phyloP scores from a whole-genome alignment of 2,888 invertebrate genomes.

The Microctonus hyperodae region DNA sequence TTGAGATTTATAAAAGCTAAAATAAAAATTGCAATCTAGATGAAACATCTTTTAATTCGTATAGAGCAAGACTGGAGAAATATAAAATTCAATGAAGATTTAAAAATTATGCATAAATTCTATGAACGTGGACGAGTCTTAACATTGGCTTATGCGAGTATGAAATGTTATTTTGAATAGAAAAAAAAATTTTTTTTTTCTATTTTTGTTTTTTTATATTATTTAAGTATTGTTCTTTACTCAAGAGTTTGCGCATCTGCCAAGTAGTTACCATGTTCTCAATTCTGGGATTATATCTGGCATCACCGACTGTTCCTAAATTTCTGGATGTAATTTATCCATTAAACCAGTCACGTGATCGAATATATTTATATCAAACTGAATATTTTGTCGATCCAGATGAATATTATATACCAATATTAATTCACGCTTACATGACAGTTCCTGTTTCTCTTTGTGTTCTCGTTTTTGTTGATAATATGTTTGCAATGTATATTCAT shows the following conservation, averaged over 20 bases:
- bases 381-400: constrained; percentile 21
- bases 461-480: constrained; percentile 27
- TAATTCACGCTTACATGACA: constrained; percentile 28
- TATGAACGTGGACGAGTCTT: constrained; percentile 22
- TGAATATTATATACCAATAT: constrained; percentile 21
- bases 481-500: constrained; percentile 35
- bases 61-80: constrained; percentile 31
- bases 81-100: constrained; percentile 14
- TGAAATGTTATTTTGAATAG: not conserved
- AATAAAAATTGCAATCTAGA: constrained; percentile 10
- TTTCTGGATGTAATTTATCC: constrained; percentile 32
- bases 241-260: not conserved
- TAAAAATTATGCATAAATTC: constrained; percentile 23
- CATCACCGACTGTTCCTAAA: constrained; percentile 30
- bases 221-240: not conserved
- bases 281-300: constrained; percentile 27
- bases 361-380: constrained; percentile 21
- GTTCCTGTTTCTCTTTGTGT: constrained; percentile 26
- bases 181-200: not conserved
- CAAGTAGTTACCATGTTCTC: constrained; percentile 33
- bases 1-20: no score
- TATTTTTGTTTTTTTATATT: not conserved
- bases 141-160: constrained; percentile 31
- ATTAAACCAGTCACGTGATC: constrained; percentile 31
- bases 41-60: constrained; percentile 25